Evolutionary conservation across 2,113 vertebrate species (phyloP).

Genomic region (Callithrix jacchus): DNA sequence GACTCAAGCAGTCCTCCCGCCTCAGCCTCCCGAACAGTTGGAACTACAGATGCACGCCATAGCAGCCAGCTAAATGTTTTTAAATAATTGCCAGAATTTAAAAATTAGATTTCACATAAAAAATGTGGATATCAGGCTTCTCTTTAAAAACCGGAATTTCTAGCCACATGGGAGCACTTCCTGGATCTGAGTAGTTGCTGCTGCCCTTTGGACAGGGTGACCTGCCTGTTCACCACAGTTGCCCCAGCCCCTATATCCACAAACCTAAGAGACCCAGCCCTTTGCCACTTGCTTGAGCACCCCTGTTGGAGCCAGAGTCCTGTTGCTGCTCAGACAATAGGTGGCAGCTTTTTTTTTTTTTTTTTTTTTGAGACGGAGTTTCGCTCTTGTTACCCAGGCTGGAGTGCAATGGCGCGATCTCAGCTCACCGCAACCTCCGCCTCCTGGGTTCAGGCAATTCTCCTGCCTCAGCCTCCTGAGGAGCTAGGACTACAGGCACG

Average conservation of each 20-base stretch:
- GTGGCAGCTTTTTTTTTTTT: not conserved
- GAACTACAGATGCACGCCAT: not conserved
- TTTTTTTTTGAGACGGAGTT: too few species aligned
- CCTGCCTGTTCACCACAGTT: not conserved
- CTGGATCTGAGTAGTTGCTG: not conserved
- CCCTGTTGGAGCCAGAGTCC: fast-evolving
- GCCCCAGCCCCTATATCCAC: not conserved
- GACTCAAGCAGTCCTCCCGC: not conserved
- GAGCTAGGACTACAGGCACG: too few species aligned
- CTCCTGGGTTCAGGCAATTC: too few species aligned
- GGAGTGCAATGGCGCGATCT: too few species aligned
- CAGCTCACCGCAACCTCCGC: too few species aligned
- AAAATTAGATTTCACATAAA: not conserved
- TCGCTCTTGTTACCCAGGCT: too few species aligned
- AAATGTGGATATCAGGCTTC: not conserved
- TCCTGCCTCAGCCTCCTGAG: too few species aligned
- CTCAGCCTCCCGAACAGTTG: not conserved
- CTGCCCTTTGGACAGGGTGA: not conserved
- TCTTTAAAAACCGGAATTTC: not conserved
- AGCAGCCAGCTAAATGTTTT: not conserved
- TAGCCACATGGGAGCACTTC: not conserved
- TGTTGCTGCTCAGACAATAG: not conserved
- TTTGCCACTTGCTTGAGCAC: not conserved
- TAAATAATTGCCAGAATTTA: not conserved
- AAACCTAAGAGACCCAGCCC: not conserved